Percentiles rank a stretch among this genome's conserved stretches.
Conservation (phyloP, 2,797 vertebrate species). For the Decapterus maruadsi region DNA sequence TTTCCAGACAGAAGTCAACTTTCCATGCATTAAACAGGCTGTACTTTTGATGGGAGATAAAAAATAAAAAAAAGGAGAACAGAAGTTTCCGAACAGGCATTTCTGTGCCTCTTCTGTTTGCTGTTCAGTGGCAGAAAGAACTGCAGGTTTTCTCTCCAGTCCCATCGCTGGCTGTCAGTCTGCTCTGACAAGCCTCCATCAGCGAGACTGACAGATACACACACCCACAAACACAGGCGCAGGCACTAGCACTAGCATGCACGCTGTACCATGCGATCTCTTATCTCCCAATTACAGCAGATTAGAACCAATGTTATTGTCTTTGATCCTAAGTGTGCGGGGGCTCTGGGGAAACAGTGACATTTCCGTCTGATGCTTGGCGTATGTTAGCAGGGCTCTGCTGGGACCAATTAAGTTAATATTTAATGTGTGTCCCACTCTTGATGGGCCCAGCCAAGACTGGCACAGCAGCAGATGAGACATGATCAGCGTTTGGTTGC, state of each 20-base stretch:
- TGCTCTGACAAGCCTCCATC: constrained; percentile 68
- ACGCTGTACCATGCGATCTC: constrained; percentile 68
- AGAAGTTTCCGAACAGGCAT: constrained; percentile 8
- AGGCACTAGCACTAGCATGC: constrained; percentile 32
- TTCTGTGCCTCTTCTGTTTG: constrained; percentile 26
- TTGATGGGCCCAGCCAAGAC: constrained; percentile 79
- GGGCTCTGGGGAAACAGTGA: constrained; percentile 82
- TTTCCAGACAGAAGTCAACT: constrained; percentile 55
- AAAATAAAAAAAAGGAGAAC: background rate
- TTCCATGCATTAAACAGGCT: constrained; percentile 54
- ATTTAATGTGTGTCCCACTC: constrained; percentile 85
- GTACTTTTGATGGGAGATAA: constrained; percentile 53
- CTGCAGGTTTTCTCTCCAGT: constrained; percentile 55
- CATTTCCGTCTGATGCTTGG: constrained; percentile 83
- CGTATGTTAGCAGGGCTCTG: constrained; percentile 82
- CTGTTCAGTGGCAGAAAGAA: constrained; percentile 43
- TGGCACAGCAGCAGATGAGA: constrained; percentile 75
- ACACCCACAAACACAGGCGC: constrained; percentile 30
- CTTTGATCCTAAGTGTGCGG: constrained; percentile 84
- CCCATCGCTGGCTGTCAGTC: constrained; percentile 67
- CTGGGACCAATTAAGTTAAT: constrained; percentile 87
- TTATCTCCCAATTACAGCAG: constrained; percentile 87
- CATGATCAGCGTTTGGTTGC: constrained; percentile 70
- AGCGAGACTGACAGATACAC: constrained; percentile 54
- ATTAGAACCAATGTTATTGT: constrained; percentile 87